Base-by-base conservation (phyloP, 2,113 vertebrate genomes). In the Charadrius vociferus region DNA sequence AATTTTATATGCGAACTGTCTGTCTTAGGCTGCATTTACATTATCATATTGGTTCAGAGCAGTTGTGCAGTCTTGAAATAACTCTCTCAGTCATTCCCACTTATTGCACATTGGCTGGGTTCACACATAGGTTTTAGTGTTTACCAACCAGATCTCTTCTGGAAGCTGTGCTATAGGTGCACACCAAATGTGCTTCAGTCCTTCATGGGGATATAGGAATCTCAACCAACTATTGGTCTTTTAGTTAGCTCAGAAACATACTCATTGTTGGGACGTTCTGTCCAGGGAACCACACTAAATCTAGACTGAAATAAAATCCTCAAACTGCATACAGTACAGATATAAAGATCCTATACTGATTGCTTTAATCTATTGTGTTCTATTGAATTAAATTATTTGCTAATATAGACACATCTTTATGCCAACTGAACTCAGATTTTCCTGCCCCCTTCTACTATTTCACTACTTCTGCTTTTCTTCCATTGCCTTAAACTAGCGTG, bases 51-150 rank as follows among this genome's bases (percentile, higher is more conserved):
- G n/a, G 83, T 95, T 88, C 67, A 90, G 93, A 97, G 82, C 73
- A 81, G 67, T 88, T 88, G 72, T 91, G 50, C 36, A 47, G 78
- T 74, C 78, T 93, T 93, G 93, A 95, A 90, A 95, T 90, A 95
- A 86, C 86, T 92, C 47, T 66, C 66, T 80, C 94, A 93, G 86
- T 47, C 74, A 81, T 65, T 53, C 47, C 8, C 49, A 43, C 17
- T 90, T 90, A 53, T 19, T 95, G 67, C 34, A 65, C 50, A 41
- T 53, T 62, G 75, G 49, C 36, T 92, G 55, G 86, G 71, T 71
- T 93, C 68, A 91, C 30, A 29, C 55, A 70, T 16, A 52, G 34
- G 47, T 77, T 95, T 91, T 53, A 26, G 27, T 80, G 53, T 78
- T 82, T 90, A 56, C 49, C 92, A 85, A 90, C 23, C 36, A 84